Conservation (phyloP, 2,797 vertebrate genomes). For the Pseudomugil gertrudae region DNA sequence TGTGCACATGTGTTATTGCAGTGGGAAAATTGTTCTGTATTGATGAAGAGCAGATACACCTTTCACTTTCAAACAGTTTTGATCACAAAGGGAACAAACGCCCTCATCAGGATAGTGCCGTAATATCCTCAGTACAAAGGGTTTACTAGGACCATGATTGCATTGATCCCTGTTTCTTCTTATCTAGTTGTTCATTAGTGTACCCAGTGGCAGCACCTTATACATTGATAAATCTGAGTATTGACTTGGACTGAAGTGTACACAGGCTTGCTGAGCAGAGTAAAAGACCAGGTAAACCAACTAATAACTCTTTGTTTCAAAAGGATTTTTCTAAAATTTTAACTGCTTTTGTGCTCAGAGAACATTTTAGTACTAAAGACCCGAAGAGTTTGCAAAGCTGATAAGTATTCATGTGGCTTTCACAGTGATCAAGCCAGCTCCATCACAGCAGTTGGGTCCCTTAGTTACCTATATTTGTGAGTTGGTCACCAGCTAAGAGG, state of each 20-base stretch:
- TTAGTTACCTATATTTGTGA: conserved; percentile 8
- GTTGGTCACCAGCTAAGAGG: conserved; percentile 5
- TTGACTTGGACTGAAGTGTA: conserved; percentile 62
- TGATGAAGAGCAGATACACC: conserved; percentile 28
- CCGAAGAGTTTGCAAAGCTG: conserved; percentile 21
- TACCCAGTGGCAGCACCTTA: conserved; percentile 50
- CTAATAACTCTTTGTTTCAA: conserved; percentile 54
- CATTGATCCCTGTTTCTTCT: conserved; percentile 67
- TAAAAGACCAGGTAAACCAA: conserved; percentile 60
- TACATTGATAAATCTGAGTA: conserved; percentile 67
- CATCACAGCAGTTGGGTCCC: conserved; percentile 3
- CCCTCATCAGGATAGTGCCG: conserved; percentile 46
- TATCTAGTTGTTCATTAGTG: conserved; percentile 70
- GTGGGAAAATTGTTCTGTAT: conserved; percentile 55
- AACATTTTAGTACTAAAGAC: conserved; percentile 37
- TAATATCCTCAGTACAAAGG: conserved; percentile 53
- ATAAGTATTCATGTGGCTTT: conserved; percentile 39
- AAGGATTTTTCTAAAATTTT: conserved; percentile 40
- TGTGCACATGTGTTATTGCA: conserved; percentile 42
- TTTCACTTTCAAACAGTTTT: conserved; percentile 24
- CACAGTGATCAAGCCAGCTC: conserved; percentile 13
- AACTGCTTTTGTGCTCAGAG: conserved; percentile 60
- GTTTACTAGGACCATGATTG: conserved; percentile 58
- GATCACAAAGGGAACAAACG: conserved; percentile 42
- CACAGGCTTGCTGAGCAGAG: conserved; percentile 44